These are phyloP conservation scores for Eulimnadia texana DNA, from an alignment of 1,140 invertebrate species.

Conservation along the genomic window DNA sequence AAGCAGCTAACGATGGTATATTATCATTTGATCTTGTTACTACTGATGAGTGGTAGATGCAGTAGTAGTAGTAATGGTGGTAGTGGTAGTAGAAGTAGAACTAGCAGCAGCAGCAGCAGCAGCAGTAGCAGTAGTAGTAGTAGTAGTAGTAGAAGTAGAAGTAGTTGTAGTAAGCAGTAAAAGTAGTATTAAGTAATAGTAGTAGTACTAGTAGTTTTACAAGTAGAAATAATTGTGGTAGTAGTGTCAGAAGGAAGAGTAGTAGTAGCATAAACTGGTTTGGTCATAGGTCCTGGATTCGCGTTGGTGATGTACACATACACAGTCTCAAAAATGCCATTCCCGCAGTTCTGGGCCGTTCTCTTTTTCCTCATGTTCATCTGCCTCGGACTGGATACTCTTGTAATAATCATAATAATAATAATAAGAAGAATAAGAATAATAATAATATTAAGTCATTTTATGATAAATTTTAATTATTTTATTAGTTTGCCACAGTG, in stretches of 20 bases:
- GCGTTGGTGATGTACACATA: constrained; percentile 6
- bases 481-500: constrained; percentile 9
- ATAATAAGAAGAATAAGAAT: not conserved
- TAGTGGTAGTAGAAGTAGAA: no score
- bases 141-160: no score
- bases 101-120: no score
- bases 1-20: constrained; percentile 9
- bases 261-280: no score
- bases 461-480: not conserved
- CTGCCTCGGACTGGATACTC: constrained; percentile 12
- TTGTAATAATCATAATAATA: not conserved
- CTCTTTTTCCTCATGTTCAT: constrained; percentile 12
- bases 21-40: not conserved
- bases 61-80: no score
- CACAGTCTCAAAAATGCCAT: constrained; percentile 10
- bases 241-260: no score
- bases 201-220: no score
- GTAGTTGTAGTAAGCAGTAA: no score
- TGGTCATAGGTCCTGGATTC: not conserved
- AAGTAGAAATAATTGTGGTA: no score
- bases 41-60: no score
- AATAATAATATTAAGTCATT: not conserved
- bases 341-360: constrained; percentile 11
- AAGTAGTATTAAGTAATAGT: no score
- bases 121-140: no score